A percentile compares a stretch with the other conserved stretches of the same genome.
These are phyloP conservation scores for Drosophila varians DNA, from an alignment of 1,140 invertebrate genomes.

Conservation along the genomic window DNA sequence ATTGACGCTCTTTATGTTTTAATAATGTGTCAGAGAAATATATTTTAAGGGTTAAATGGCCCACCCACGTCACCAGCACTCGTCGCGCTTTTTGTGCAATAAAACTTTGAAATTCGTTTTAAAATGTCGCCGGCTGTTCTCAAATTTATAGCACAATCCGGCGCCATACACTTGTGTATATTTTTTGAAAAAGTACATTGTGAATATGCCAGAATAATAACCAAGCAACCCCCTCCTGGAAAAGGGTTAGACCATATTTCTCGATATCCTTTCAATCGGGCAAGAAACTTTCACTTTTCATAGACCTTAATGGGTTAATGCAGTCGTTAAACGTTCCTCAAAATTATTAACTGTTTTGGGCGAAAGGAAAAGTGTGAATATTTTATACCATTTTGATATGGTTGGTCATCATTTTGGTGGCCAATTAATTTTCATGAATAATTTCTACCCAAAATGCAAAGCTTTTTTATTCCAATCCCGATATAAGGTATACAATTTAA, in stretches of 20 bases:
- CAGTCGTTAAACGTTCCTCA: constrained; percentile 19
- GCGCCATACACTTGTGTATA: constrained; percentile 38
- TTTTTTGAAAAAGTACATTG: constrained; percentile 47
- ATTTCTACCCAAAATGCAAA: too few species aligned
- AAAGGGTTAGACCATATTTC: constrained; percentile 26
- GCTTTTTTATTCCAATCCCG: too few species aligned
- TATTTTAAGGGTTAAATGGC: constrained; percentile 71
- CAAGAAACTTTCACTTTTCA: constrained; percentile 18
- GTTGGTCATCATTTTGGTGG: constrained; percentile 33
- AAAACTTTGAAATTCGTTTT: constrained; percentile 80
- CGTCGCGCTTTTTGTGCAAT: constrained; percentile 57
- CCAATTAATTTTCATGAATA: constrained; percentile 37
- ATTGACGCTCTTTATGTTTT: constrained; percentile 82
- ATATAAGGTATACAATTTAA: background rate
- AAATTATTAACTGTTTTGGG: constrained; percentile 1
- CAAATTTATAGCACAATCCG: constrained; percentile 74
- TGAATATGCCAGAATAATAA: constrained; percentile 58
- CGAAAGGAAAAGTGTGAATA: background rate
- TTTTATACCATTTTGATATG: constrained; percentile 4
- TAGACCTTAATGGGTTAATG: constrained; percentile 32
- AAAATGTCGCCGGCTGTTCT: constrained; percentile 72
- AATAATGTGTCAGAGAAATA: constrained; percentile 72
- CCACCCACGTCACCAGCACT: constrained; percentile 70
- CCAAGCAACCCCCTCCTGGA: constrained; percentile 6
- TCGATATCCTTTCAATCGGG: constrained; percentile 15